Conservation (phyloP, 1,140 invertebrate species). For the Dreissena rostriformis region DNA sequence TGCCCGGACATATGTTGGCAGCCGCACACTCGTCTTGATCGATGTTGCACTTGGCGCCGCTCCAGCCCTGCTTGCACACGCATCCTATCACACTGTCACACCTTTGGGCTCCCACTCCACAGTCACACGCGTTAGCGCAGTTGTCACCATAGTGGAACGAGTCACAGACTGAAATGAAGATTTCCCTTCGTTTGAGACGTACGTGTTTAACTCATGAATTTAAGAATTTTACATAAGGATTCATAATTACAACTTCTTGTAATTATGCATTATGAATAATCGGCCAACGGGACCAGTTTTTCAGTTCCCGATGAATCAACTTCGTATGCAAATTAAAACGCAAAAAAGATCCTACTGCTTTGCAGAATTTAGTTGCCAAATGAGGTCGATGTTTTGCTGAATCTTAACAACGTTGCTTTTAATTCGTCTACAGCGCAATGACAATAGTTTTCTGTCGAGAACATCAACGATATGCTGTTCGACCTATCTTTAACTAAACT, state of each 20-base stretch:
- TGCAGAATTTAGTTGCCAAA: too few relatives aligned
- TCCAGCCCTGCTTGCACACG: slow-evolving; percentile 51
- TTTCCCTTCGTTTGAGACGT: too few relatives aligned
- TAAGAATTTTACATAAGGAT: too few relatives aligned
- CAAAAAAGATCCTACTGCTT: neutral
- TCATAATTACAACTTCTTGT: neutral
- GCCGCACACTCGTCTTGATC: slow-evolving; percentile 39
- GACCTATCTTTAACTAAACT: too few relatives aligned
- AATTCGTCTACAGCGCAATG: too few relatives aligned
- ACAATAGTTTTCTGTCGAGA: too few relatives aligned
- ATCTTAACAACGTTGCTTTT: too few relatives aligned
- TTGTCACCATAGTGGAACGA: slow-evolving; percentile 17
- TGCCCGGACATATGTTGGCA: neutral
- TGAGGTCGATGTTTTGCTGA: too few relatives aligned
- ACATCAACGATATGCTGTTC: too few relatives aligned
- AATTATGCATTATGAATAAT: neutral
- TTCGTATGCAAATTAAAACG: neutral
- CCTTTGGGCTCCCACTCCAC: slow-evolving; percentile 18
- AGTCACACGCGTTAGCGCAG: slow-evolving; percentile 23
- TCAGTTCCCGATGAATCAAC: neutral
- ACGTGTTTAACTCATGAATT: neutral
- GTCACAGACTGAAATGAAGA: slow-evolving; percentile 39
- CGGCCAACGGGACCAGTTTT: neutral
- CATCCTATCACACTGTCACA: slow-evolving; percentile 44
- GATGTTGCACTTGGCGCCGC: slow-evolving; percentile 6